Base-by-base conservation (phyloP, 2,888 invertebrate genomes). In the Melanotus villosus region DNA sequence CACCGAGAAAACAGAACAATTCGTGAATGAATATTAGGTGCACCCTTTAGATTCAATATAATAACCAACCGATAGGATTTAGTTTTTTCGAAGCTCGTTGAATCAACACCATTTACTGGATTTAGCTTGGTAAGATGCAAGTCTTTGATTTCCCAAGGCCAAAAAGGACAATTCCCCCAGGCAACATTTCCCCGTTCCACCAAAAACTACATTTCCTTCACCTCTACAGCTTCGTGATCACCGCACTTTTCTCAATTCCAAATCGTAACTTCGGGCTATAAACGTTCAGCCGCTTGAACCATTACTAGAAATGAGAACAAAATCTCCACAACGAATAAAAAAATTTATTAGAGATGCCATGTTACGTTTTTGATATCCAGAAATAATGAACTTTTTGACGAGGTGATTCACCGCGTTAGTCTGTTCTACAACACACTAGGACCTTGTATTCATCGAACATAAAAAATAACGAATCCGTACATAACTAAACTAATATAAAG, bases 141-240 rank as follows among this genome's bases (percentile, higher is more conserved):
- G 56, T 38, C 57, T 32, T 57, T 65, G 65, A 65, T 65, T 65
- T 65, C 65, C 65, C 65, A 56, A 56, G 65, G 32, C 54, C 65
- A 23, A 34, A 26, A 30, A 41, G 56, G 56, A 65, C 65, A 65
- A 65, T 57, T 65, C 65, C 56, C 65, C 41, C n/a, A 54, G 16
- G 65, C 26, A 34, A 57, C 65, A 56, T 65, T 65, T 43, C 56
- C 65, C 45, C 45, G 30, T 65, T 56, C 65, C 34, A 52, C 56
- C 14, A 12, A 57, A 56, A 56, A 43, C 43, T 56, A 56, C 56
- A 43, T 57, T 56, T 43, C 43, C 54, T 57, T 65, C 43, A 56
- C 65, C 56, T 65, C 43, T 65, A 56, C 65, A 54, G 43, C 41
- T 65, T 65, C 65, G 56, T 56, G 56, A 65, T 65, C 65, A 56